These are phyloP conservation scores for Ophiothrix spiculata DNA, from an alignment of 35 echinoderm and acorn worm genomes.

Conservation along the genomic window DNA sequence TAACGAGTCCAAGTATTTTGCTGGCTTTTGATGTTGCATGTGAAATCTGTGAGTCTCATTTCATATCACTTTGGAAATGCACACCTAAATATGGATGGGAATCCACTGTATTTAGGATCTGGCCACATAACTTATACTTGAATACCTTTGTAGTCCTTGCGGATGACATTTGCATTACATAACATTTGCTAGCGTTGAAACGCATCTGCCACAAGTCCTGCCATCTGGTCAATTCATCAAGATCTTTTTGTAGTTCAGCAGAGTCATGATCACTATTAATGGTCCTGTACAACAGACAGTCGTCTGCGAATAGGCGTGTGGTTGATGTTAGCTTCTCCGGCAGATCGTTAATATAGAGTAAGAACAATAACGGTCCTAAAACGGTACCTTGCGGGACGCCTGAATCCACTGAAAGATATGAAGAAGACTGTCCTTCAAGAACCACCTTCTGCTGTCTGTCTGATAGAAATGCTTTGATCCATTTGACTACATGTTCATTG, in stretches of 20 bases:
- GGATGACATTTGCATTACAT: background rate
- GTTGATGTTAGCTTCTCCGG: constrained; percentile 11
- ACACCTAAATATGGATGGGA: constrained; percentile 28
- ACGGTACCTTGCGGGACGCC: constrained; percentile 36
- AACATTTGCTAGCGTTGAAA: constrained; percentile 32
- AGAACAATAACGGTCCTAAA: constrained; percentile 27
- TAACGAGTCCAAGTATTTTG: constrained; percentile 27
- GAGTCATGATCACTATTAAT: constrained; percentile 7
- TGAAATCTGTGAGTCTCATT: background rate
- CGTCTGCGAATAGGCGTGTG: constrained; percentile 44
- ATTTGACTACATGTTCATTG: background rate
- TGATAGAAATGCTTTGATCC: constrained; percentile 19
- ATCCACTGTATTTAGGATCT: background rate
- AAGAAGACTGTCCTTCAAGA: constrained; percentile 22
- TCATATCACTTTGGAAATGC: background rate
- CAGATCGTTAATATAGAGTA: constrained; percentile 52
- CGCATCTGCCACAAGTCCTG: constrained; percentile 17
- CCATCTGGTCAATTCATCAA: constrained; percentile 5
- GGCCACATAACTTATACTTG: constrained; percentile 7
- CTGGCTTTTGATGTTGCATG: constrained; percentile 15
- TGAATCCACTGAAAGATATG: background rate
- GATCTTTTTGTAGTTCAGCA: constrained; percentile 33
- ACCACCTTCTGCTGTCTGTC: constrained; percentile 35
- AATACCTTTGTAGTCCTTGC: background rate
- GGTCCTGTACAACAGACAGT: constrained; percentile 32